Base-by-base conservation (phyloP, 2,113 vertebrate species). In the Enhydra lutris region DNA sequence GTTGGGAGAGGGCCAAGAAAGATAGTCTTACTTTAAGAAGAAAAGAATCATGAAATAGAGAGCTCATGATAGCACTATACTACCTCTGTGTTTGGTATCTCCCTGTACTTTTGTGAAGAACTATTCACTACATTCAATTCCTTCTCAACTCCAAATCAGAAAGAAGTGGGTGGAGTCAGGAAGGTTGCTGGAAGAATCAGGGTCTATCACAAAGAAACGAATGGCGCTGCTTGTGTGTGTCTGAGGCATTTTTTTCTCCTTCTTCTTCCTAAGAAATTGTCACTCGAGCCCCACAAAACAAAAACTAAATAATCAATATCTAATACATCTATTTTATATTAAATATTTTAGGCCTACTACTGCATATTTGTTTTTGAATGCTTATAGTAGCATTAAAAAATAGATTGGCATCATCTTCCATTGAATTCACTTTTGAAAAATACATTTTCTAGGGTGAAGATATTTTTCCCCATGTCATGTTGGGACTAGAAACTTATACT, bases 341-440 rank as follows among this genome's bases (percentile, higher is more conserved):
- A 36, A 89, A 79, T 95, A 91, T 59, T 95, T 96, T 63, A 87
- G 18, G 13, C 20, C 21, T 39, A 50, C 21, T 47, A 42, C 73
- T 42, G 21, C 12, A 52, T 74, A 73, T 63, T 81, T 97, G 71
- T 36, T 80, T 95, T 90, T 80, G 87, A 96, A 87, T 88, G 63
- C 9, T 80, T 65, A 34, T 6, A 5, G 47, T 80, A 84, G 26
- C 10, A 52, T 82, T 50, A n/a, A 59, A 86, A 50, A 95, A 83
- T n/a, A 92, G n/a, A 69, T 71, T 91, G 79, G 31, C 83, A 83
- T 17, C 0, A 63, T 92, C 61, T 55, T 89, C 29, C 45, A 63
- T 26, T 55, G 23, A 95, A 81, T 95, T 94, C 42, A 65, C 4
- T 88, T 94, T 95, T 96, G 76, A 95, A 83, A 88, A 98, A 47